Base-by-base conservation (phyloP, 1,140 invertebrate species). In the Dufourea novaeangliae region DNA sequence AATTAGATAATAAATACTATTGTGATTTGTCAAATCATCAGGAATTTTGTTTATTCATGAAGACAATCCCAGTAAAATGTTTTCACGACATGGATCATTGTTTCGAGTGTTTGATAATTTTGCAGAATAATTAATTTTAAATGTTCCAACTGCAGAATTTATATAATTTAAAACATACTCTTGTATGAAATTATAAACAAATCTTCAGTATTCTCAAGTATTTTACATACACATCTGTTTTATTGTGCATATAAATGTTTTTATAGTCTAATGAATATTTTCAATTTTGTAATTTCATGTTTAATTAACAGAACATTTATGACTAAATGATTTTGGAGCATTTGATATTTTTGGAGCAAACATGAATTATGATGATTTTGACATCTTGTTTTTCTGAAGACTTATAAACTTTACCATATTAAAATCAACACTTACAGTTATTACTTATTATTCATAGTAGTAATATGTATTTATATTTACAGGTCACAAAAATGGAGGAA, bases 401-500 rank as follows among this genome's bases (percentile, higher is more conserved):
- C 4, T 50, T 50, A 50, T n/a, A n/a, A 50, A n/a, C 7, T 50
- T 8, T 50, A 50, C 6, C n/a, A 17, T n/a, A 50, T n/a, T 17
- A n/a, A 46, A 17, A 17, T 46, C 17, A 4, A 6, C 17, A 20
- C n/a, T n/a, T 46, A 46, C 7, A 4, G 14, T 50, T 50, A 50
- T n/a, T n/a, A n/a, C n/a, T 1, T 50, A 50, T 50, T n/a, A n/a
- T 50, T n/a, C 2, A n/a, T 7, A 6, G 22, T 20, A 57, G 2
- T 39, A 37, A 72, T 2, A n/a, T 54, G 25, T 17, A 14, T 69
- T 57, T 32, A 25, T 27, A 14, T 71, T 73, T 74, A 1, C 41
- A 85, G 80, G 34, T 34, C 20, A 54, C 20, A 39, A 85, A 56
- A 41, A 92, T 90, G 91, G 90, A 91, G 34, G 89, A 91, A 81